These are phyloP conservation scores for Bombus haemorrhoidalis DNA, from an alignment of 1,140 invertebrate species.

Conservation along the genomic window DNA sequence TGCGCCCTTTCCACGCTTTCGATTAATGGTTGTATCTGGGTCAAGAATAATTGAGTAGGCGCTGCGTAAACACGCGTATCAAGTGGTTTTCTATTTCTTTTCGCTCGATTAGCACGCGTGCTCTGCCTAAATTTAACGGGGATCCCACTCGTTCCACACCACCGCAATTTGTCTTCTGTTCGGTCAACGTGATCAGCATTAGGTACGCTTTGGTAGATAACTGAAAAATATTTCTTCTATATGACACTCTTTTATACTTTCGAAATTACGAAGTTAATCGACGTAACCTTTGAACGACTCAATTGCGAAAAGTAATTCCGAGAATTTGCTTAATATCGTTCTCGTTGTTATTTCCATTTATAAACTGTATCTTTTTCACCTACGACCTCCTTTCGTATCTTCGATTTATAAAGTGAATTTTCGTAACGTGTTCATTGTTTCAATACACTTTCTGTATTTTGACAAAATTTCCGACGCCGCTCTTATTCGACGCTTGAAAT, in stretches of 20 bases:
- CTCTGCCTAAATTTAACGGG: constrained; percentile 66
- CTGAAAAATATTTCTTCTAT: background rate
- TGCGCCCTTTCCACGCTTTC: constrained; percentile 5
- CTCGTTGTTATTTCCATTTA: no score
- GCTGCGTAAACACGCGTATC: constrained; percentile 44
- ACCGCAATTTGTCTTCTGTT: background rate
- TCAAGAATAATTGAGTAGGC: constrained; percentile 54
- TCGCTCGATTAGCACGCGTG: constrained; percentile 33
- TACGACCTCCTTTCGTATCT: no score
- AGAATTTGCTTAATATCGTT: no score
- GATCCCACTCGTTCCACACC: background rate
- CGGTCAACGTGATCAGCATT: background rate
- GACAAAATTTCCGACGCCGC: background rate
- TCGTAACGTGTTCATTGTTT: no score
- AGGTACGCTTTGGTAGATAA: no score
- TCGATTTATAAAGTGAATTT: no score
- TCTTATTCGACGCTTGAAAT: background rate
- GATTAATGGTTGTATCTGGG: constrained; percentile 41
- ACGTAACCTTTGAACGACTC: no score
- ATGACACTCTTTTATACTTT: background rate
- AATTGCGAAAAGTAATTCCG: no score
- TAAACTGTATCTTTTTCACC: no score
- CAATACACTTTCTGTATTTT: background rate
- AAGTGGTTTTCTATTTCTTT: constrained; percentile 61
- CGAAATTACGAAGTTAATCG: no score